Percentiles rank a stretch among this genome's conserved stretches.
These are phyloP conservation scores for Eudorcas thomsonii DNA, from an alignment of 2,113 vertebrate genomes.

Conservation along the genomic window DNA sequence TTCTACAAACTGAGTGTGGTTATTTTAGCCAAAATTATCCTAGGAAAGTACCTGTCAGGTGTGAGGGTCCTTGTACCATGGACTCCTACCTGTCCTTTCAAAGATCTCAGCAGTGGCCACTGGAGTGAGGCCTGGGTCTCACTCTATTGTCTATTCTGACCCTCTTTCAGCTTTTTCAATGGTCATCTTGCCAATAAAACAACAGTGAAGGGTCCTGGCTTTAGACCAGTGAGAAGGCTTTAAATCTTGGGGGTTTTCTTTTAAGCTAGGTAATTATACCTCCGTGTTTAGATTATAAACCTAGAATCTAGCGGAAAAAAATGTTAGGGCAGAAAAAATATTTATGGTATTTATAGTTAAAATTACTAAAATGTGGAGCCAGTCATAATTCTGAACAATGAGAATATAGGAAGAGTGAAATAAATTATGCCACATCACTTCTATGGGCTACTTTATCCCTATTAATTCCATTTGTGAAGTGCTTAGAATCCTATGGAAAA, in stretches of 20 bases:
- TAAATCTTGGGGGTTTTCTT: neutral
- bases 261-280: neutral
- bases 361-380: conserved; percentile 26
- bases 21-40: neutral
- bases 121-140: accelerated
- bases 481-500: conserved; percentile 36
- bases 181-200: neutral
- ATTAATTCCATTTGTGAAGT: neutral
- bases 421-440: neutral
- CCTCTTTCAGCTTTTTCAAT: neutral
- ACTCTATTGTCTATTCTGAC: neutral
- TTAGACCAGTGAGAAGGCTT: neutral
- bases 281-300: neutral
- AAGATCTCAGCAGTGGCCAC: neutral
- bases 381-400: neutral
- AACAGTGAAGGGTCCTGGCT: neutral
- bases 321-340: neutral
- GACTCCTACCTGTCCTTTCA: neutral
- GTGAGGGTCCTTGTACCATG: neutral
- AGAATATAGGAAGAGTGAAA: neutral
- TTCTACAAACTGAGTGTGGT: neutral
- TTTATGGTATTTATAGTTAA: neutral
- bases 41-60: neutral
- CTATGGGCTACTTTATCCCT: neutral
- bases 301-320: neutral